These are phyloP conservation scores for Halesus radiatus DNA, from an alignment of 1,140 invertebrate species.

Conservation along the genomic window DNA sequence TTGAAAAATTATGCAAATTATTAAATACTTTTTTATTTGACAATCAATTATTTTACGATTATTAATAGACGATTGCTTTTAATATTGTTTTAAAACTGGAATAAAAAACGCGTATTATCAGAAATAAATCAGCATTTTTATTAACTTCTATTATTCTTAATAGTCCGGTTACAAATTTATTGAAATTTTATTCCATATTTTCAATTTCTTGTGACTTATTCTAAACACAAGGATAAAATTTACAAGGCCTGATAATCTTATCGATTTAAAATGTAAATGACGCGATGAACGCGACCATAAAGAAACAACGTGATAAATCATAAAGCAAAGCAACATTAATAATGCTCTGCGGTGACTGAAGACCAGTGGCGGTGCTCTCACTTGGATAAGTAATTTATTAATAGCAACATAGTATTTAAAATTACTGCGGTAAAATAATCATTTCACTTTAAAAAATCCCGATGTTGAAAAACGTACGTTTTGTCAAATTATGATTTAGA, in stretches of 20 bases:
- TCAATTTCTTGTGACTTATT: slow-evolving; percentile 40
- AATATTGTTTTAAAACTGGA: too few relatives aligned
- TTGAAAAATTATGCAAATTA: too few relatives aligned
- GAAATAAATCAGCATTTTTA: slow-evolving; percentile 5
- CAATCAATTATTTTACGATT: too few relatives aligned
- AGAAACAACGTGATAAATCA: slow-evolving; percentile 47
- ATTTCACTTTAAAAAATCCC: too few relatives aligned
- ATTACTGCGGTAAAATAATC: too few relatives aligned
- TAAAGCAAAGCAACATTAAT: slow-evolving; percentile 52
- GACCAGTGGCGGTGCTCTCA: neutral
- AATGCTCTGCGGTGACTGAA: slow-evolving; percentile 23
- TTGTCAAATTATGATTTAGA: too few relatives aligned
- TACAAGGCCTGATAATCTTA: slow-evolving; percentile 45
- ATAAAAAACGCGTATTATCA: neutral
- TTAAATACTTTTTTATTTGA: too few relatives aligned
- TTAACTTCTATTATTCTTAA: too few relatives aligned
- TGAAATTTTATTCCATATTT: slow-evolving; percentile 28
- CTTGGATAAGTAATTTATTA: too few relatives aligned
- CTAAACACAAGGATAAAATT: slow-evolving; percentile 19
- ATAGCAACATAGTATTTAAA: too few relatives aligned
- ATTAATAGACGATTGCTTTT: too few relatives aligned
- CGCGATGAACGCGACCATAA: slow-evolving; percentile 38
- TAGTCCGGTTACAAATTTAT: neutral
- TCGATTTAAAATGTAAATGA: slow-evolving; percentile 52
- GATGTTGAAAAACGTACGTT: too few relatives aligned